Percentiles rank a stretch among this genome's conserved stretches.
Evolutionary conservation across 2,888 invertebrate genomes (phyloP).

Genomic region (Drosophila infuscata): DNA sequence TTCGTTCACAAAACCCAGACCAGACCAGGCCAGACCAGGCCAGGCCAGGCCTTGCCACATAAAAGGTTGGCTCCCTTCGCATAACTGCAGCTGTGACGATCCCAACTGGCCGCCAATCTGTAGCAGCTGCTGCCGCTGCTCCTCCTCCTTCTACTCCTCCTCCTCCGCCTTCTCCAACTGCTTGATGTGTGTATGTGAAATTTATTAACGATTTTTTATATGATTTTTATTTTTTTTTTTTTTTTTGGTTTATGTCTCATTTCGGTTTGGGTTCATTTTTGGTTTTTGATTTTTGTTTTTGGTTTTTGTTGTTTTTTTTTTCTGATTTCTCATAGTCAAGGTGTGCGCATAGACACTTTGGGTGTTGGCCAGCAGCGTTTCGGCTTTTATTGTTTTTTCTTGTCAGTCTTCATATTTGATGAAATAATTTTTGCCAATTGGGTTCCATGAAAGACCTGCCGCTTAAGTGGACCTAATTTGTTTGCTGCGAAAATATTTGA

Average conservation of each 20-base stretch:
- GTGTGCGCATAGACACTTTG: slow-evolving; percentile 79
- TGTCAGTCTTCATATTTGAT: slow-evolving; percentile 60
- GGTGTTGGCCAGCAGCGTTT: slow-evolving; percentile 65
- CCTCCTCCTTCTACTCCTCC: slow-evolving; percentile 10
- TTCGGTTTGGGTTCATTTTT: slow-evolving; percentile 45
- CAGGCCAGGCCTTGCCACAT: slow-evolving; percentile 25
- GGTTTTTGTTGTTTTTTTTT: slow-evolving; percentile 13
- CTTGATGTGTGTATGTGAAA: slow-evolving; percentile 55
- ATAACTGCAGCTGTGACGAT: slow-evolving; percentile 68
- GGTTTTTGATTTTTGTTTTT: slow-evolving; percentile 34
- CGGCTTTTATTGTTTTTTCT: slow-evolving; percentile 48
- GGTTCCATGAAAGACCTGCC: slow-evolving; percentile 50
- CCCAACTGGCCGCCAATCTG: slow-evolving; percentile 32
- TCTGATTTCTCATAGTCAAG: slow-evolving; percentile 55
- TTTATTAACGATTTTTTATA: slow-evolving; percentile 77
- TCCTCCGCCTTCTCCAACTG: slow-evolving; percentile 9
- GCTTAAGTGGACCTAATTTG: slow-evolving; percentile 82
- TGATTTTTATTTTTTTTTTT: slow-evolving; percentile 64
- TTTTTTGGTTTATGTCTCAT: slow-evolving; percentile 59
- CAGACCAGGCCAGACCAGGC: not conserved
- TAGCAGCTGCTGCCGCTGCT: slow-evolving; percentile 30
- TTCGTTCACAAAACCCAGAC: slow-evolving; percentile 24
- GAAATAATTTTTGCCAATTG: slow-evolving; percentile 69
- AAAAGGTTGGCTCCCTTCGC: slow-evolving; percentile 73
- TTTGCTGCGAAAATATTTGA: slow-evolving; percentile 72